Evolutionary conservation across 2,797 vertebrate species (phyloP), one percentile per base, ranked within the genome.

Genomic region (Sebastes taczanowskii): DNA sequence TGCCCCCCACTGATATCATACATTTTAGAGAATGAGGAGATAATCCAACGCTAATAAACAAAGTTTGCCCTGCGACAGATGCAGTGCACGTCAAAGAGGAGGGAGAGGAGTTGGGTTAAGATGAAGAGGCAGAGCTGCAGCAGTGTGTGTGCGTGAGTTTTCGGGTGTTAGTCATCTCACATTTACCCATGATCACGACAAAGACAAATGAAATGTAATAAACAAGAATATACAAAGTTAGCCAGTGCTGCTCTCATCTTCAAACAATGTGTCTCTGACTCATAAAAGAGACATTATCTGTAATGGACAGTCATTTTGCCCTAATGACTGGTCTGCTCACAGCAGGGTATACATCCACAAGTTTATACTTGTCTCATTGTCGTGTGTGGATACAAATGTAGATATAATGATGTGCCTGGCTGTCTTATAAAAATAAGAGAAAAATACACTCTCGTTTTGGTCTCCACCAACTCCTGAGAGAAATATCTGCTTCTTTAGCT

Each of bases 291-390:
- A 68, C 38, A 75, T 84, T 62, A 65, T 67, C 38, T 59, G 13
- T 75, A 74, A 85, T 85, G 58, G 67, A 38, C 27, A 65, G 49
- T 71, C 27, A 64, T 67, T 75, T 80, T 55, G 23, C 14, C 32
- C 13, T 78, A 73, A 73, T 49, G 22, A 67, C 30, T 22, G 52
- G n/a, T 53, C 49, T 53, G 20, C n/a, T 53, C 49, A 10, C 49
- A 53, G 49, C 49, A 53, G n/a, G 49, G 49, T 53, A n/a, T 53
- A 22, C 20, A n/a, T 53, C 49, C 49, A n/a, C 20, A 22, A 53
- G 49, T 53, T 53, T n/a, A 53, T 10, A 22, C 49, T 53, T 0
- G 20, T 53, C 1, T 53, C 10, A 53, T 2, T 53, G 49, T 22
- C 3, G 9, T 53, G 49, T 53, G 20, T 53, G 49, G n/a, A 22